Evolutionary conservation across 2,888 invertebrate genomes (phyloP).

Genomic region (Amorpha juglandis): DNA sequence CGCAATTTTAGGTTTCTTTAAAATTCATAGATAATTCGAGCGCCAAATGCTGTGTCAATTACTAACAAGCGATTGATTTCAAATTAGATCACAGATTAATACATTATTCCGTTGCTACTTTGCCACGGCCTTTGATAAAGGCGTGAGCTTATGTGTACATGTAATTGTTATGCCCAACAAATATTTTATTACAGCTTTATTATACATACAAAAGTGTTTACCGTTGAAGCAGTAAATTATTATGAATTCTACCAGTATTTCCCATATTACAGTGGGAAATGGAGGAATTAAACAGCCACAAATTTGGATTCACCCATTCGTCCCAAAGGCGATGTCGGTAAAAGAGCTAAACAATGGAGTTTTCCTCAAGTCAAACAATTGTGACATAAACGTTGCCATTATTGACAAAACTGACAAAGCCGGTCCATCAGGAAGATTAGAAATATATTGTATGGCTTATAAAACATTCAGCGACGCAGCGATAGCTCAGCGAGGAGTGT

Average conservation of each 20-base stretch:
- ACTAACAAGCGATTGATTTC: too few relatives aligned
- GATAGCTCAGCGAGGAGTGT: too few relatives aligned
- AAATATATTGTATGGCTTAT: neutral
- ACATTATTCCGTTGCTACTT: too few relatives aligned
- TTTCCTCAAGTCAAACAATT: neutral
- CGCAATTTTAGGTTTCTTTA: too few relatives aligned
- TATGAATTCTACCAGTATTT: neutral
- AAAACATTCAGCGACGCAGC: too few relatives aligned
- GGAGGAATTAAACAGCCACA: neutral
- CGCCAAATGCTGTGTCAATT: too few relatives aligned
- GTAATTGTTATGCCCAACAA: too few relatives aligned
- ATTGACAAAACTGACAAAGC: conserved; percentile 6
- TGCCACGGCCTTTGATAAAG: too few relatives aligned
- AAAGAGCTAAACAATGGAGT: neutral
- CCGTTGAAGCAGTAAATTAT: neutral
- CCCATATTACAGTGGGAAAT: neutral
- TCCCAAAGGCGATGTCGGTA: neutral
- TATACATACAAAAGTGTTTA: neutral
- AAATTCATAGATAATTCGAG: too few relatives aligned
- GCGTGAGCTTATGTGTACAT: too few relatives aligned
- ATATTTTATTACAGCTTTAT: too few relatives aligned
- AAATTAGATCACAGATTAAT: too few relatives aligned
- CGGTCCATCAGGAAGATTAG: neutral
- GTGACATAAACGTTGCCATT: neutral
- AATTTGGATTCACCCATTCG: neutral